These are phyloP conservation scores for Tetramorium alpestre DNA, from an alignment of 1,140 invertebrate genomes.

Conservation along the genomic window DNA sequence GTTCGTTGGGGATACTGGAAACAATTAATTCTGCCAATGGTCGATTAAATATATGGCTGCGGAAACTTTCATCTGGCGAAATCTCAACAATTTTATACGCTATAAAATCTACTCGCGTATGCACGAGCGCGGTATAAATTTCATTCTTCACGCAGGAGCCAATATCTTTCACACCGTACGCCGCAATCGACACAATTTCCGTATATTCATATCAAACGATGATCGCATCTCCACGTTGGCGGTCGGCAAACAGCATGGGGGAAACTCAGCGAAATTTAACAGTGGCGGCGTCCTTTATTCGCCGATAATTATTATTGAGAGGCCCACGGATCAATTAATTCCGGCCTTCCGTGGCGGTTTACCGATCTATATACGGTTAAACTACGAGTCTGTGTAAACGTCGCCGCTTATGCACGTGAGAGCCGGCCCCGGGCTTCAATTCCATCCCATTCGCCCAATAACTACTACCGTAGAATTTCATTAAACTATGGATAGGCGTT, in stretches of 20 bases:
- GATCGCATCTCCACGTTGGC: not conserved
- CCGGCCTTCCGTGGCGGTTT: constrained; percentile 24
- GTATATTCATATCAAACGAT: not conserved
- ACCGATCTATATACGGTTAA: constrained; percentile 21
- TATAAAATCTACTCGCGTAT: constrained; percentile 18
- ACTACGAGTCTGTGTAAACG: constrained; percentile 37
- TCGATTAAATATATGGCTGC: constrained; percentile 24
- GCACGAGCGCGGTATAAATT: not conserved
- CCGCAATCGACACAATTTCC: not conserved
- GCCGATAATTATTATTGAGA: constrained; percentile 51
- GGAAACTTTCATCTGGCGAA: constrained; percentile 33
- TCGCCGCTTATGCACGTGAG: constrained; percentile 31
- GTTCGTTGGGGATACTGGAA: constrained; percentile 20
- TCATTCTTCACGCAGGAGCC: no score
- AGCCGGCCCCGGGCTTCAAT: not conserved
- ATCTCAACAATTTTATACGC: constrained; percentile 29
- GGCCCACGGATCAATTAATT: constrained; percentile 57
- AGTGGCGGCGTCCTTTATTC: not conserved
- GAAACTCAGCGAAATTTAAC: not conserved
- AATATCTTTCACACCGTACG: not conserved
- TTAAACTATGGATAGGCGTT: constrained; percentile 37
- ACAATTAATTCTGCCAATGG: constrained; percentile 34
- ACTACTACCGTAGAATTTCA: constrained; percentile 64
- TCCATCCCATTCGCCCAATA: constrained; percentile 51
- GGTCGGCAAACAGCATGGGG: constrained; percentile 21